These are phyloP conservation scores for Lophius piscatorius DNA, from an alignment of 2,113 vertebrate genomes.

Conservation along the genomic window DNA sequence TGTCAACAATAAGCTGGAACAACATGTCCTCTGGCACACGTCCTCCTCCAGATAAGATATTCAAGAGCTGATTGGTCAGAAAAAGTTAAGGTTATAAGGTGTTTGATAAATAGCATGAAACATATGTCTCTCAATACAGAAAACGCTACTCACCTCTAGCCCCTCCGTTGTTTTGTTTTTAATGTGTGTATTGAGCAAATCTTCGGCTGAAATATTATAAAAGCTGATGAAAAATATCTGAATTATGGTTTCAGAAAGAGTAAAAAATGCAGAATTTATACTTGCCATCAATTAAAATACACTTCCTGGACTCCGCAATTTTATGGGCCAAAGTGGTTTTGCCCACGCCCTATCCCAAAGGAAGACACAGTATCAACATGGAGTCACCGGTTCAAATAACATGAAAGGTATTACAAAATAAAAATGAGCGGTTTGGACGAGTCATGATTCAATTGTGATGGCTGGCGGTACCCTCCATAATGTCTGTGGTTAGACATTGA, in stretches of 20 bases:
- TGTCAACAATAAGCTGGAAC: conserved; percentile 84
- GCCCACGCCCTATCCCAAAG: conserved; percentile 85
- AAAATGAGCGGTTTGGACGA: neutral
- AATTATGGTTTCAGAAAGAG: neutral
- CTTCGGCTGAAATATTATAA: conserved; percentile 80
- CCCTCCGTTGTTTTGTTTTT: conserved; percentile 78
- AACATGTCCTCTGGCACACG: conserved; percentile 86
- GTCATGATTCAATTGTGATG: neutral
- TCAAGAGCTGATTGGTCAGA: conserved; percentile 76
- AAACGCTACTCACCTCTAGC: conserved; percentile 77
- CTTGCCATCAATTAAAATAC: conserved; percentile 90
- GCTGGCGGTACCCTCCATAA: neutral
- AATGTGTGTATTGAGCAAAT: conserved; percentile 84
- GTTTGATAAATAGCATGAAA: neutral
- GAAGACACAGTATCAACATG: conserved; percentile 15
- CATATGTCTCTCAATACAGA: neutral
- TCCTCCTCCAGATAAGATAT: conserved; percentile 82
- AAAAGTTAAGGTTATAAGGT: neutral
- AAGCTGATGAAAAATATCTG: conserved; percentile 1
- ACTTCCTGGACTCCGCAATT: conserved; percentile 86
- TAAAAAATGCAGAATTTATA: neutral
- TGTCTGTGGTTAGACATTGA: too few species aligned
- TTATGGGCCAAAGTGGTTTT: conserved; percentile 89
- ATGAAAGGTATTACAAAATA: neutral
- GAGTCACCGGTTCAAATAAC: neutral